Conservation (phyloP, 53 echinoderm and acorn worm genomes). For the Temnopleurus reevesii region DNA sequence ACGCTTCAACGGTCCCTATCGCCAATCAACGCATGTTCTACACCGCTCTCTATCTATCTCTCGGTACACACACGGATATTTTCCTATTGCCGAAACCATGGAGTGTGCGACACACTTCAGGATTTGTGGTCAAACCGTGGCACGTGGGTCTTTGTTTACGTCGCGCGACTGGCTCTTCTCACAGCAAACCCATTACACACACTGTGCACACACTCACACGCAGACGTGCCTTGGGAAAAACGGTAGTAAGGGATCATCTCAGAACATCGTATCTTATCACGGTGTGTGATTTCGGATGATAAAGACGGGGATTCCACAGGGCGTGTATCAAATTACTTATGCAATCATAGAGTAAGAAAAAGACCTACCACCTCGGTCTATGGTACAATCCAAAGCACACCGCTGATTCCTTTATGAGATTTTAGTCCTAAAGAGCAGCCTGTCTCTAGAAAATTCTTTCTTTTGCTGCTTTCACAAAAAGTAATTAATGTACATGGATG, state of each 20-base stretch:
- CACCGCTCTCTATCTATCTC: slow-evolving; percentile 6
- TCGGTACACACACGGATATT: slow-evolving; percentile 10
- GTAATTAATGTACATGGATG: too few species aligned
- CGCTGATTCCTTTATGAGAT: too few species aligned
- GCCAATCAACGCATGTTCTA: slow-evolving; percentile 51
- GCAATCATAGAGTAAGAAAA: too few species aligned
- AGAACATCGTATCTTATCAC: not conserved
- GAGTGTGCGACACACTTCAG: slow-evolving; percentile 39
- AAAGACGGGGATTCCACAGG: too few species aligned
- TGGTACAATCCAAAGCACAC: too few species aligned
- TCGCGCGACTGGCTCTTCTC: slow-evolving; percentile 54
- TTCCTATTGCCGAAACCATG: slow-evolving; percentile 7
- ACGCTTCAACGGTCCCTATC: slow-evolving; percentile 53
- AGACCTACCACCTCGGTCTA: too few species aligned
- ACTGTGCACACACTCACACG: slow-evolving; percentile 29
- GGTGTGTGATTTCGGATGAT: too few species aligned
- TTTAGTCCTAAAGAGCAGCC: too few species aligned
- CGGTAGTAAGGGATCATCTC: slow-evolving; percentile 53
- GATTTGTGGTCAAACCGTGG: slow-evolving; percentile 58
- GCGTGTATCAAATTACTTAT: too few species aligned
- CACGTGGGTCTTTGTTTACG: slow-evolving; percentile 63
- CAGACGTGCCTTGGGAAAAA: slow-evolving; percentile 31
- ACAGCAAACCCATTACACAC: slow-evolving; percentile 46
- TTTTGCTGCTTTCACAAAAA: too few species aligned
- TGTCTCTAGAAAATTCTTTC: too few species aligned